Percentiles rank a stretch among this genome's conserved stretches.
These are phyloP conservation scores for Sminthurinus aureus DNA, from an alignment of 2,888 invertebrate species.

Conservation along the genomic window DNA sequence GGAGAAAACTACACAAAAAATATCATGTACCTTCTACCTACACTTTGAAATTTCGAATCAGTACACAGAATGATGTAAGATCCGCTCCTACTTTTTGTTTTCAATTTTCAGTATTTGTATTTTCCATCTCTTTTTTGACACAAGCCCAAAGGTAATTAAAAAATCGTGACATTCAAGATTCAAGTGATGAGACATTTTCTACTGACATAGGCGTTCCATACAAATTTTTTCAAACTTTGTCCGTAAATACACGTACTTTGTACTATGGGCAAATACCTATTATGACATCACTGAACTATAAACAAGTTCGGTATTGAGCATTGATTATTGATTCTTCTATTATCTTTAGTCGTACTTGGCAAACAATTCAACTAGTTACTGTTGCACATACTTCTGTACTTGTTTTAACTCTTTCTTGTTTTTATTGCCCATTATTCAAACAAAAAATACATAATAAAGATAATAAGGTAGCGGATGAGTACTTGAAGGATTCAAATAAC, in stretches of 20 bases:
- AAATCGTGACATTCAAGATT: conserved; percentile 13
- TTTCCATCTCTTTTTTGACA: too few relatives aligned
- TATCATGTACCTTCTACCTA: too few relatives aligned
- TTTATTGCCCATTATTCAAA: background rate
- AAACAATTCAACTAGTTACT: too few relatives aligned
- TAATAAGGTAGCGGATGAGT: too few relatives aligned
- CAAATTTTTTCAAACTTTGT: background rate
- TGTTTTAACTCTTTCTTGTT: background rate
- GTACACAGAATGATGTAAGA: too few relatives aligned
- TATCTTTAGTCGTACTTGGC: too few relatives aligned
- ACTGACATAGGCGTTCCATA: background rate
- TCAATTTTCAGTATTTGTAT: too few relatives aligned
- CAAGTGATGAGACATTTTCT: background rate
- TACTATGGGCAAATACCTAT: background rate
- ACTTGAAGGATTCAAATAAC: background rate
- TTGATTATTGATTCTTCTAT: too few relatives aligned
- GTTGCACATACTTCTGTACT: too few relatives aligned
- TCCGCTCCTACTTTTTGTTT: background rate
- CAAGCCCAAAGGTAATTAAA: background rate
- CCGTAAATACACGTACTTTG: too few relatives aligned
- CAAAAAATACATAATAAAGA: background rate
- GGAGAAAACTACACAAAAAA: too few relatives aligned
- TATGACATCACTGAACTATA: background rate
- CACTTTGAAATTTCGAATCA: background rate
- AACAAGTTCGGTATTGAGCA: too few relatives aligned